Percentiles rank a stretch among this genome's conserved stretches.
Evolutionary conservation across 30 jellyfish, hydroid and myxozoan genomes (phyloP).

Genomic region (Aurelia sp.): DNA sequence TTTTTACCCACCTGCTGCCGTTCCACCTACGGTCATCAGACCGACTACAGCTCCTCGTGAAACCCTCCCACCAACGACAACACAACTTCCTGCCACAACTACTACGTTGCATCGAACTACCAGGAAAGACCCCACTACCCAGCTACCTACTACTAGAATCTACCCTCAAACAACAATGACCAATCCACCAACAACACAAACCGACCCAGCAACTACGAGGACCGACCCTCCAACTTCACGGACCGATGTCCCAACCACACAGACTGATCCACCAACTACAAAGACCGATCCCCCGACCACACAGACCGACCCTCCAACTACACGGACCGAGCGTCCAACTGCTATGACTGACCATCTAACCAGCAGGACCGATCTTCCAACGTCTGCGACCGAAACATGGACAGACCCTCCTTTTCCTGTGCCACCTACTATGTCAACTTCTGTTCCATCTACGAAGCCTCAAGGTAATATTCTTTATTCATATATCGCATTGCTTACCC

Average conservation of each 20-base stretch:
- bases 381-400: neutral
- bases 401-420: neutral
- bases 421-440: neutral
- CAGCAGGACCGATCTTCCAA: neutral
- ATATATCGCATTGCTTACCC: too few relatives aligned
- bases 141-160: too few relatives aligned
- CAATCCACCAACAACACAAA: neutral
- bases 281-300: neutral
- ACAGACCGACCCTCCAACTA: neutral
- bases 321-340: too few relatives aligned
- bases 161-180: too few relatives aligned
- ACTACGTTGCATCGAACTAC: neutral
- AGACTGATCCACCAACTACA: neutral
- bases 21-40: constrained; percentile 5
- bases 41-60: neutral
- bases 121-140: too few relatives aligned
- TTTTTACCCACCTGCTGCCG: constrained; percentile 41
- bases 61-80: constrained; percentile 1
- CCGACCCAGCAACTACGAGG: neutral
- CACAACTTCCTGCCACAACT: neutral
- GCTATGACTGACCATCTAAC: too few relatives aligned
- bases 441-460: neutral
- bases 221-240: constrained; percentile 9
- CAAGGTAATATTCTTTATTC: too few relatives aligned
- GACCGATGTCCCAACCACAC: neutral